These are phyloP conservation scores for Hydrocynus forskahlii DNA, from an alignment of 2,797 vertebrate species.

Conservation along the genomic window DNA sequence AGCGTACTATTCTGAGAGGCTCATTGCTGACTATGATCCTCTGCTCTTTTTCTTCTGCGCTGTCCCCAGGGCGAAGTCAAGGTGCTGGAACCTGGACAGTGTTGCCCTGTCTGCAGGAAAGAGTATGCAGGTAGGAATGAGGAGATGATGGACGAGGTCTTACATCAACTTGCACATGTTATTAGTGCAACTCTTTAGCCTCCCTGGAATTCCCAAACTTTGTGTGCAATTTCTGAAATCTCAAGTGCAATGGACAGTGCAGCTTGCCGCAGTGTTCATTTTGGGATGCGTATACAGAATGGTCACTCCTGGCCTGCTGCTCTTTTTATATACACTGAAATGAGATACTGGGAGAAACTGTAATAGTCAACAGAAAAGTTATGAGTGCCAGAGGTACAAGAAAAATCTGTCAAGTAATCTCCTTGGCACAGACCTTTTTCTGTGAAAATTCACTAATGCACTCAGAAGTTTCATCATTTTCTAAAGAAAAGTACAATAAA, in stretches of 20 bases:
- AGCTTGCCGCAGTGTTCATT: conserved; percentile 43
- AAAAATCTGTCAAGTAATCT: background rate
- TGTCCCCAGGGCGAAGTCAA: conserved; percentile 79
- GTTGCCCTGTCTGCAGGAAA: conserved; percentile 85
- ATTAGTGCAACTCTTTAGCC: conserved; percentile 36
- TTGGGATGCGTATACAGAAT: background rate
- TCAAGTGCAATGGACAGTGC: conserved; percentile 20
- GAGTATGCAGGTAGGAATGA: conserved; percentile 73
- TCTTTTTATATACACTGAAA: conserved; percentile 26
- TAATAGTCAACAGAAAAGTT: conserved; percentile 49
- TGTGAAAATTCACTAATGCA: background rate
- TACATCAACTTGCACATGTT: conserved; percentile 37
- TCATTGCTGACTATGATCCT: conserved; percentile 40
- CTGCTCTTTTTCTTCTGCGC: conserved; percentile 31
- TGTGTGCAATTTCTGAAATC: conserved; percentile 40
- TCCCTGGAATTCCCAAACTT: conserved; percentile 19
- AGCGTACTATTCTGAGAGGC: conserved; percentile 47
- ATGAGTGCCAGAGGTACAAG: background rate
- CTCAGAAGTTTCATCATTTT: background rate
- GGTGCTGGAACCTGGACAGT: conserved; percentile 81
- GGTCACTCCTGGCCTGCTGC: conserved; percentile 20
- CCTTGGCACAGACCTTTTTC: background rate
- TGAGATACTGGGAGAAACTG: conserved; percentile 9
- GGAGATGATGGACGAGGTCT: conserved; percentile 26
- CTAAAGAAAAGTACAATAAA: background rate